These are phyloP conservation scores for Aramus guarauna DNA, from an alignment of 2,113 vertebrate genomes.

Conservation along the genomic window DNA sequence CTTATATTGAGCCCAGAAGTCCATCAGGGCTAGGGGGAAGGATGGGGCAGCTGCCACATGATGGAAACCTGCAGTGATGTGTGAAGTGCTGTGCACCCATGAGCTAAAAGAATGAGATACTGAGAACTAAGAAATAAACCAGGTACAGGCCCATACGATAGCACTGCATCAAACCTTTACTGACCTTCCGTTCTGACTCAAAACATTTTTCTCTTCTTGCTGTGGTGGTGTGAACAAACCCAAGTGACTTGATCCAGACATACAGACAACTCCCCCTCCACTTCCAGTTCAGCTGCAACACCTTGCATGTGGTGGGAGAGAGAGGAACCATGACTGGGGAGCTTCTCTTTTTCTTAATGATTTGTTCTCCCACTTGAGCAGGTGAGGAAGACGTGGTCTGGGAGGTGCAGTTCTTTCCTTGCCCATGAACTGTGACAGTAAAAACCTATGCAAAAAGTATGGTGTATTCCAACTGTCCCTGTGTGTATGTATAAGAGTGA, in stretches of 20 bases:
- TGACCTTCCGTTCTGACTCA: background rate
- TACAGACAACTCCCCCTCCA: background rate
- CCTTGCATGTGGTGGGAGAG: background rate
- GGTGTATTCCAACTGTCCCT: background rate
- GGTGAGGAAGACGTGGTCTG: background rate
- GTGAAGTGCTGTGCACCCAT: background rate
- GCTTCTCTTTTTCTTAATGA: background rate
- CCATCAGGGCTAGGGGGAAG: background rate
- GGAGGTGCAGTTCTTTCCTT: background rate
- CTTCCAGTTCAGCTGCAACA: background rate
- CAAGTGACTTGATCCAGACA: background rate
- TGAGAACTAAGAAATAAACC: background rate
- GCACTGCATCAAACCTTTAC: background rate
- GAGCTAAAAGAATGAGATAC: background rate
- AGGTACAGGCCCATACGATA: background rate
- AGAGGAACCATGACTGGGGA: background rate
- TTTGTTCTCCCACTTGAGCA: background rate
- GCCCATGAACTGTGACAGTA: background rate
- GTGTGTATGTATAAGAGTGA: rapidly evolving
- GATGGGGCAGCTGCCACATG: background rate
- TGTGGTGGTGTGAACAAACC: background rate
- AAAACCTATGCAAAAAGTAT: background rate
- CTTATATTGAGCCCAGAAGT: too few relatives aligned
- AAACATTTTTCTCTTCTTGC: background rate
- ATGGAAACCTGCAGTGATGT: background rate